These are phyloP conservation scores for Actenoides lindsayi DNA, from an alignment of 2,113 vertebrate species.

Conservation along the genomic window DNA sequence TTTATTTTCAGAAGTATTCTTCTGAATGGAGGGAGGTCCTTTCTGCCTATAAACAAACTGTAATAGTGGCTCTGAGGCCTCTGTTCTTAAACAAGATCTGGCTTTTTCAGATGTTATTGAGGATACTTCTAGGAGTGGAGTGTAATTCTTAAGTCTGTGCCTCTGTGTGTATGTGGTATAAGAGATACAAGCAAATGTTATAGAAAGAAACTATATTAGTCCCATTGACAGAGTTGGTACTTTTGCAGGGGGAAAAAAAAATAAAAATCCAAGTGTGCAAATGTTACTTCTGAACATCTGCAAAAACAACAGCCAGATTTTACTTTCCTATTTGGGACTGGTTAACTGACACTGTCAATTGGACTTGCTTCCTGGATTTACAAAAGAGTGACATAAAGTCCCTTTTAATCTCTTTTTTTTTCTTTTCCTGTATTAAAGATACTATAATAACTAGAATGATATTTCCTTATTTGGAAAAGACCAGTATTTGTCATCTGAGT, in stretches of 20 bases:
- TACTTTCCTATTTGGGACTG: background rate
- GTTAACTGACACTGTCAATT: background rate
- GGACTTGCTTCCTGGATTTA: background rate
- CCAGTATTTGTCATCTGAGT: accelerated
- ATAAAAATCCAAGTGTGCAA: background rate
- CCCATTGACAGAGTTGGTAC: background rate
- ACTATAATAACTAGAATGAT: background rate
- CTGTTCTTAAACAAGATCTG: background rate
- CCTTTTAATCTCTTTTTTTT: background rate
- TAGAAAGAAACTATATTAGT: background rate
- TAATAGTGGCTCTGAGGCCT: background rate
- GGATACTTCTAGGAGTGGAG: background rate
- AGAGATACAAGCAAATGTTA: background rate
- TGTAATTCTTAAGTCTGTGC: background rate
- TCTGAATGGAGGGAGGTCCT: background rate
- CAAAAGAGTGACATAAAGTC: background rate
- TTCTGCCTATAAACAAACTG: background rate
- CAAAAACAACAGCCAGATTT: background rate
- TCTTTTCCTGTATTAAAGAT: background rate
- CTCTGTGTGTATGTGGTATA: background rate
- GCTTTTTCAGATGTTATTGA: background rate
- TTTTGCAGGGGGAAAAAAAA: background rate
- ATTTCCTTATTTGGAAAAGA: background rate
- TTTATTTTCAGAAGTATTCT: background rate
- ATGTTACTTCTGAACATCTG: background rate